phyloP scores from a whole-genome alignment of 2,888 invertebrate species.

The Melanostoma mellinum region DNA sequence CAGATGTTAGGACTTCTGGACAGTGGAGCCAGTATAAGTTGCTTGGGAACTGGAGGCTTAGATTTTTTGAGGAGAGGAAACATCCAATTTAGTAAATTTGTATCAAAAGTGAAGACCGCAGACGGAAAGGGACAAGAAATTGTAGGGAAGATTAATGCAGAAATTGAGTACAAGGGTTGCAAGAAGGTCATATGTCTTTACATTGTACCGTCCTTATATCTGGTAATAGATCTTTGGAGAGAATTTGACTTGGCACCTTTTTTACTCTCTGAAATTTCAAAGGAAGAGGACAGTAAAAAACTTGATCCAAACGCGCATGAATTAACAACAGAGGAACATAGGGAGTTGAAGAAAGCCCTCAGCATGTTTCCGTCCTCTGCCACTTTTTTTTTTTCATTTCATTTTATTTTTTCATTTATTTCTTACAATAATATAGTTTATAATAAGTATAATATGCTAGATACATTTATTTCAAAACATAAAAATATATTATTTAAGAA shows the following conservation, averaged over 20 bases:
- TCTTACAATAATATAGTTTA: too few species aligned
- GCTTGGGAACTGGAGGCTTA: too few species aligned
- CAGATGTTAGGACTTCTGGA: too few species aligned
- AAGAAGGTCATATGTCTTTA: background rate
- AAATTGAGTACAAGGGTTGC: background rate
- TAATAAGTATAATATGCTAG: too few species aligned
- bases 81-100: background rate
- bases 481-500: too few species aligned
- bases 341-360: background rate
- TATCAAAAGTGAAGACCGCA: background rate
- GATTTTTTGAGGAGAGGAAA: too few species aligned
- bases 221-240: slow-evolving; percentile 17
- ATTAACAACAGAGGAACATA: background rate
- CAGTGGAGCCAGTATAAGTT: too few species aligned
- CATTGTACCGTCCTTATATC: background rate
- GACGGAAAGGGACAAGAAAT: background rate
- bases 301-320: background rate
- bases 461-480: too few species aligned
- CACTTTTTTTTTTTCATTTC: too few species aligned
- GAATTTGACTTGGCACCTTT: background rate
- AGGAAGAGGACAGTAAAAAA: background rate
- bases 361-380: slow-evolving; percentile 12
- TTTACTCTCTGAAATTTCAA: background rate
- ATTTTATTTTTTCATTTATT: too few species aligned
- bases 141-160: background rate